Conservation (phyloP, 2,113 vertebrate species). For the Corynorhinus townsendii region DNA sequence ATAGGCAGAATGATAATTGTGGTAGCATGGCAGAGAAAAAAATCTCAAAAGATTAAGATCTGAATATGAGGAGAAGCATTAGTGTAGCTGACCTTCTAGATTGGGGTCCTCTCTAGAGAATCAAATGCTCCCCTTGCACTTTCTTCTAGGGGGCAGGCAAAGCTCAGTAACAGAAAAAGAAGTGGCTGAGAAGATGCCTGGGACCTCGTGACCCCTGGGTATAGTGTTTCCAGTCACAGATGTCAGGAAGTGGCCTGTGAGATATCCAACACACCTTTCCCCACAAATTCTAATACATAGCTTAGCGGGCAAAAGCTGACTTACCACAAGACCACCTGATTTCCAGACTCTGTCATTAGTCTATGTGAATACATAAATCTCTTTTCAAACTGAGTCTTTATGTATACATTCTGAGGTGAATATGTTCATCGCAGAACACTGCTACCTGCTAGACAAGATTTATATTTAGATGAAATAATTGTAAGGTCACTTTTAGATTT, state of each 20-base stretch:
- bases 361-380: background rate
- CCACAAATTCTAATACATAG: background rate
- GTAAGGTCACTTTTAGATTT: background rate
- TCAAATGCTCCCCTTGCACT: background rate
- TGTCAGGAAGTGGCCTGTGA: background rate
- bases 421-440: background rate
- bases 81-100: background rate
- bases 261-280: background rate
- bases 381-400: background rate
- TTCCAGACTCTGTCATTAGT: background rate
- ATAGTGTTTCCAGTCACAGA: background rate
- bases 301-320: background rate
- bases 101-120: background rate
- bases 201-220: too few relatives aligned
- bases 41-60: background rate
- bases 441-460: background rate
- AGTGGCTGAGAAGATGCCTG: background rate
- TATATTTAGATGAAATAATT: background rate
- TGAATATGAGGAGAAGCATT: background rate
- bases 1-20: background rate
- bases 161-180: background rate
- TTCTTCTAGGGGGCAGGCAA: background rate
- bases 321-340: background rate
- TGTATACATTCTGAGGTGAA: background rate
- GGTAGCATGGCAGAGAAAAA: background rate